Conservation (phyloP, 92 coral and sea anemone genomes). For the Meandrina meandrites region DNA sequence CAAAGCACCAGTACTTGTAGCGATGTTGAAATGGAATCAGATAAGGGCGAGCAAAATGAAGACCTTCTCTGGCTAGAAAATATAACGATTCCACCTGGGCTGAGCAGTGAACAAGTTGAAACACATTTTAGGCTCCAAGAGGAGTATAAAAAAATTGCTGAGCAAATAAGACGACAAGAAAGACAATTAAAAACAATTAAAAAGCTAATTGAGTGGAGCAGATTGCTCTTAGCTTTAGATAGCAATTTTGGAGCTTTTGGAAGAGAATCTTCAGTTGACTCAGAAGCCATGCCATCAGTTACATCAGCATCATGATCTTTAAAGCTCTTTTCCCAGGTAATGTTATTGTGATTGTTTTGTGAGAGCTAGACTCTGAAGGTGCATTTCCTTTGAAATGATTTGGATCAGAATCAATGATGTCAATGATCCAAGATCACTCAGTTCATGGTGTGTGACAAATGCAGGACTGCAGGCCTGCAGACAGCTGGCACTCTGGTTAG, state of each 20-base stretch:
- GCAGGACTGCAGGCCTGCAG: too few relatives aligned
- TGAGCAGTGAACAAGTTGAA: constrained; percentile 9
- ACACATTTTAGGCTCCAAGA: constrained; percentile 34
- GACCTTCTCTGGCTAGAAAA: constrained; percentile 30
- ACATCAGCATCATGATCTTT: background rate
- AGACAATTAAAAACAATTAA: constrained; percentile 33
- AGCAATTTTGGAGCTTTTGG: constrained; percentile 25
- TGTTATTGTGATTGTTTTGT: background rate
- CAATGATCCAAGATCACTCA: too few relatives aligned
- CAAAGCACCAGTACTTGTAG: background rate
- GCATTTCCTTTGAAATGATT: too few relatives aligned
- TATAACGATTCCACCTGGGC: constrained; percentile 16
- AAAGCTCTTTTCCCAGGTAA: background rate
- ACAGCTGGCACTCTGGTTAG: too few relatives aligned
- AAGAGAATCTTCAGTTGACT: constrained; percentile 41
- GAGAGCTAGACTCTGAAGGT: too few relatives aligned
- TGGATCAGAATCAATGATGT: too few relatives aligned
- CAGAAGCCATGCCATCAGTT: constrained; percentile 22
- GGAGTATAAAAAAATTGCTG: constrained; percentile 39
- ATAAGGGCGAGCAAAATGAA: background rate
- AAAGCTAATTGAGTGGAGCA: constrained; percentile 44
- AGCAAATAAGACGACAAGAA: constrained; percentile 33
- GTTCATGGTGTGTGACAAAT: too few relatives aligned
- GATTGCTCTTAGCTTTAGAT: constrained; percentile 28
- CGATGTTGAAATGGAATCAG: constrained; percentile 14